These are phyloP conservation scores for Lasioglossum pauxillum DNA, from an alignment of 2,888 invertebrate genomes.

Conservation along the genomic window DNA sequence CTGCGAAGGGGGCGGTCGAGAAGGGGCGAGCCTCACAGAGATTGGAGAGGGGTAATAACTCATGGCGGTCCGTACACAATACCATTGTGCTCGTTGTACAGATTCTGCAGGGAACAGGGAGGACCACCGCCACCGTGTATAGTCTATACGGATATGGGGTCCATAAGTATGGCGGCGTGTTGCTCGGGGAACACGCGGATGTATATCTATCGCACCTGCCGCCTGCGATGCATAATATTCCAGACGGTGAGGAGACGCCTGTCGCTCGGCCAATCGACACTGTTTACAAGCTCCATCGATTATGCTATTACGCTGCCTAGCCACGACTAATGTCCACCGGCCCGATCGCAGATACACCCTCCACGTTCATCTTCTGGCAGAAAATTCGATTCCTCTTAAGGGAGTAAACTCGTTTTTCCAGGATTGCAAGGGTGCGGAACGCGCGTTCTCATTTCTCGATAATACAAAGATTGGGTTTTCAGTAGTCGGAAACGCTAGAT, in stretches of 20 bases:
- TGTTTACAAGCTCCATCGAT: conserved; percentile 49
- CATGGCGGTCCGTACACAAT: conserved; percentile 81
- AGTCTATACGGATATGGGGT: conserved; percentile 13
- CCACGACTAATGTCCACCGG: background rate
- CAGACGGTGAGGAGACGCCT: conserved; percentile 14
- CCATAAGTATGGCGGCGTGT: conserved; percentile 50
- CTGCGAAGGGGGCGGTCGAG: conserved; percentile 65
- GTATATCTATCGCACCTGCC: conserved; percentile 49
- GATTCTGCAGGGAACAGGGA: conserved; percentile 81
- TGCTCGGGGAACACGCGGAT: conserved; percentile 40
- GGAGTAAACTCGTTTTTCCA: too few relatives aligned
- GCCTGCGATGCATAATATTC: conserved; percentile 39
- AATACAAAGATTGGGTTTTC: too few relatives aligned
- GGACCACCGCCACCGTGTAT: conserved; percentile 29
- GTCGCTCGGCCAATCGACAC: conserved; percentile 32
- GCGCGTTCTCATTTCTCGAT: too few relatives aligned
- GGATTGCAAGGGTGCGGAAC: too few relatives aligned
- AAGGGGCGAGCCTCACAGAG: conserved; percentile 71
- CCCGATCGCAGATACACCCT: background rate
- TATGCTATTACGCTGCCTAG: background rate
- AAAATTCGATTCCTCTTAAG: background rate
- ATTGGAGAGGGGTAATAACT: conserved; percentile 80
- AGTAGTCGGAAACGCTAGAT: too few relatives aligned
- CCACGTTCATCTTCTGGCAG: background rate
- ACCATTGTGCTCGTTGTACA: conserved; percentile 82